Base-by-base conservation (phyloP, 92 coral and sea anemone genomes). In the Epizoanthus rinbou region DNA sequence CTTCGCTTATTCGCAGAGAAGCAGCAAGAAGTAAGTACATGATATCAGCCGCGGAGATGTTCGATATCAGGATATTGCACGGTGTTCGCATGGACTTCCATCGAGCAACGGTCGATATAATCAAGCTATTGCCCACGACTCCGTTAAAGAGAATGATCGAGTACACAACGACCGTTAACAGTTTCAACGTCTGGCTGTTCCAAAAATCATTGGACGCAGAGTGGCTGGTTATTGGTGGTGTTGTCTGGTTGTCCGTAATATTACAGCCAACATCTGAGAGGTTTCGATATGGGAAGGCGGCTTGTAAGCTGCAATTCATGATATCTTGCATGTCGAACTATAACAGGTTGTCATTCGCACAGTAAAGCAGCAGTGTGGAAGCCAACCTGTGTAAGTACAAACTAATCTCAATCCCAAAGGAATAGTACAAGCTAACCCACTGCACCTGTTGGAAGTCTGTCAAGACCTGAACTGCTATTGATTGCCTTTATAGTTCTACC, bases 61-160 rank as follows among this genome's bases (percentile, higher is more conserved):
- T 90, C 67, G 86, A 72, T 9, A 87, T 66, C 23, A 87, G 74
- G 18, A 80, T 75, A 76, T 87, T 90, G 70, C 94, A 90, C 6
- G 94, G 89, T 16, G 89, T 87, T 70, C 84, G 71, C 91, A 90
- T 81, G 8, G 85, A 84, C 64, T 87, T 90, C 91, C 87, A 80
- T 56, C 89, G 87, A 6, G 66, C 57, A 43, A 90, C 75, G 1
- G 80, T 85, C 17, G 76, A 64, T 9, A 87, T 60, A 31, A 90
- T 84, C 31, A 90, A 70, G 21, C 84, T 45, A 57, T 90, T 90
- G 13, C 94, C 94, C 8, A 74, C 59, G 17, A 90, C 74, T 79
- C 94, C 94, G 35, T 75, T 58, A 13, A 89, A 54, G 73, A 89
- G 73, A 57, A 89, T 74, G 43, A 21, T 43, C 3, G 82, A 71